These are phyloP conservation scores for Actinia equina DNA, from an alignment of 64 coral and sea anemone species.

Conservation along the genomic window DNA sequence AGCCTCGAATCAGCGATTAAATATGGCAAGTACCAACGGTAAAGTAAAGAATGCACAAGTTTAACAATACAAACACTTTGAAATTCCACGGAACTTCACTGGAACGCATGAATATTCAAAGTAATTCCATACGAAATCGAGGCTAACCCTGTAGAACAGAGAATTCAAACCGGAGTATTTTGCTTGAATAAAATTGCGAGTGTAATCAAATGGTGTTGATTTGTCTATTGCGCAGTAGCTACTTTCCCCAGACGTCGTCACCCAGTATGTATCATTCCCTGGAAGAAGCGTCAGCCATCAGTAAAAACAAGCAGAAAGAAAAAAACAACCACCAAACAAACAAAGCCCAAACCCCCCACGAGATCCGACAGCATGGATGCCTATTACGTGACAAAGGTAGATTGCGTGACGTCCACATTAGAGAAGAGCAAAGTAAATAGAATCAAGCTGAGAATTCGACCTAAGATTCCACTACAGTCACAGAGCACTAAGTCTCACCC, in stretches of 20 bases:
- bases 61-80: no score
- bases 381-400: conserved; percentile 33
- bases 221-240: not conserved
- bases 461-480: not conserved
- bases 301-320: conserved; percentile 17
- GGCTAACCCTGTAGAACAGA: no score
- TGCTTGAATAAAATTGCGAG: no score
- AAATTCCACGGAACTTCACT: no score
- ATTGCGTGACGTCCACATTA: conserved; percentile 15
- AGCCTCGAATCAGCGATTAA: no score
- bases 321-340: conserved; percentile 11
- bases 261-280: conserved; percentile 27
- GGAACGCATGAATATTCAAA: no score
- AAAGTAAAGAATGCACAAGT: no score
- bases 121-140: no score
- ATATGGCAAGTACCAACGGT: no score
- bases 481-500: conserved; percentile 31
- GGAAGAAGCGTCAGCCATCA: conserved; percentile 13
- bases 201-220: no score
- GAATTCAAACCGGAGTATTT: no score
- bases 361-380: conserved; percentile 12
- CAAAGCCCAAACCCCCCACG: not conserved
- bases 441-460: conserved; percentile 14
- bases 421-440: conserved; percentile 3
- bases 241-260: conserved; percentile 9